Conservation (phyloP, 2,113 vertebrate genomes). For the Carassius gibelio region DNA sequence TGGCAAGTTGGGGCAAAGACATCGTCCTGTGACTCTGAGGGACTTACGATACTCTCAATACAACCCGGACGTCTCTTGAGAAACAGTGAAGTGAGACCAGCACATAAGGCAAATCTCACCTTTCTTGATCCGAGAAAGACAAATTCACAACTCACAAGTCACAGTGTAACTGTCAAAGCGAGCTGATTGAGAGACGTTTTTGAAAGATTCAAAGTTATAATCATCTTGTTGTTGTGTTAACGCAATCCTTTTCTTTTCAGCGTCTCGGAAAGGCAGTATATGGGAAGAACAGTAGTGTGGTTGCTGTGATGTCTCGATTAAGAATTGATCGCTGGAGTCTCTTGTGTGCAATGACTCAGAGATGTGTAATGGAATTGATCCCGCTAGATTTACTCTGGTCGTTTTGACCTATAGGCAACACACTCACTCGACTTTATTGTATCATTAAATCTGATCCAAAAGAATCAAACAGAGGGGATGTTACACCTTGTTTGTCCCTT, state of each 20-base stretch:
- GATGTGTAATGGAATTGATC: slow-evolving; percentile 45
- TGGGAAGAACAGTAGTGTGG: slow-evolving; percentile 20
- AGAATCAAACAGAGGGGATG: not conserved
- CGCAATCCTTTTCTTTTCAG: not conserved
- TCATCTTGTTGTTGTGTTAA: not conserved
- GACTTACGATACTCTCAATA: slow-evolving; percentile 40
- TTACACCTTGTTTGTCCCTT: slow-evolving; percentile 7
- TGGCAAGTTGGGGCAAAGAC: slow-evolving; percentile 64
- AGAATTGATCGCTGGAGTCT: slow-evolving; percentile 32
- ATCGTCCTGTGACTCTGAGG: slow-evolving; percentile 54
- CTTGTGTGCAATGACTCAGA: slow-evolving; percentile 23
- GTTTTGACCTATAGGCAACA: slow-evolving; percentile 15
- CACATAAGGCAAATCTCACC: not conserved
- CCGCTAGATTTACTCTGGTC: slow-evolving; percentile 34
- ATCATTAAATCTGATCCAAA: slow-evolving; percentile 10
- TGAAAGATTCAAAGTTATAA: not conserved
- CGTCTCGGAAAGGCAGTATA: not conserved
- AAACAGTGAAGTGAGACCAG: slow-evolving; percentile 45
- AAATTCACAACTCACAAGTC: slow-evolving; percentile 1
- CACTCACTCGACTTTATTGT: slow-evolving; percentile 22
- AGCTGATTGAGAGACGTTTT: not conserved
- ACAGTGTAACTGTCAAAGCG: not conserved
- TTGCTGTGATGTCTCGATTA: slow-evolving; percentile 35
- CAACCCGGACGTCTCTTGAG: slow-evolving; percentile 47
- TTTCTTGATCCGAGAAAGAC: not conserved